Evolutionary conservation across 2,888 invertebrate genomes (phyloP), one percentile per base, ranked within the genome.

Genomic region (Drosophila hamatofila): DNA sequence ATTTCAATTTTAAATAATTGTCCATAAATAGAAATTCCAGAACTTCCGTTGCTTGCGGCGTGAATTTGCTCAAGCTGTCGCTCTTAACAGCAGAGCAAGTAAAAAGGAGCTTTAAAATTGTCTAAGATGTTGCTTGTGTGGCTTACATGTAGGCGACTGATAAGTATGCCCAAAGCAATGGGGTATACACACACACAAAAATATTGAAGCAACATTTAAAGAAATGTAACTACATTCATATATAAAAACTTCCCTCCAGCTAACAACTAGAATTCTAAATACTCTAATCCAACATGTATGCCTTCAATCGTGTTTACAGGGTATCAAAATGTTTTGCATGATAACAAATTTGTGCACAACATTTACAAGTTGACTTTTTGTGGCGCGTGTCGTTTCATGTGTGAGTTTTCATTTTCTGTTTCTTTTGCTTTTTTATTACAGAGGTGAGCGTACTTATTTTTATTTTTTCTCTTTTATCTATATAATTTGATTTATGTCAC

Each of bases 401-500:
- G 35, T 25, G 37, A 39, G 25, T 54, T 44, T 23, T 9, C n/a
- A n/a, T 39, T 39, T 18, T 4, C 11, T 4, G 4, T 21, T 42
- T 21, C 6, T 2, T 21, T 42, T 42, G 21, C 14, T 37, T 14
- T 51, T 52, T 39, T 8, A 35, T 57, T 37, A 46, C 62, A 27
- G 57, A 85, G 81, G 75, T 82, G 69, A 69, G 75, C 63, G 69
- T 64, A 46, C 69, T 27, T 68, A 48, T 48, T n/a, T 48, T 12
- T 23, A 23, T 44, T 48, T 48, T 30, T 30, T 21, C 30, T 33
- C 49, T 68, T 72, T 65, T 82, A 62, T 62, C 82, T 71, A 68
- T 62, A 65, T 80, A 84, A 84, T 85, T 84, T 82, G 80, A 83
- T 83, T 87, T 84, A 82, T 84, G 83, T 54, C 57, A 27, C 46